phyloP scores from a whole-genome alignment of 2,113 vertebrate genomes.

The Macaca nemestrina region DNA sequence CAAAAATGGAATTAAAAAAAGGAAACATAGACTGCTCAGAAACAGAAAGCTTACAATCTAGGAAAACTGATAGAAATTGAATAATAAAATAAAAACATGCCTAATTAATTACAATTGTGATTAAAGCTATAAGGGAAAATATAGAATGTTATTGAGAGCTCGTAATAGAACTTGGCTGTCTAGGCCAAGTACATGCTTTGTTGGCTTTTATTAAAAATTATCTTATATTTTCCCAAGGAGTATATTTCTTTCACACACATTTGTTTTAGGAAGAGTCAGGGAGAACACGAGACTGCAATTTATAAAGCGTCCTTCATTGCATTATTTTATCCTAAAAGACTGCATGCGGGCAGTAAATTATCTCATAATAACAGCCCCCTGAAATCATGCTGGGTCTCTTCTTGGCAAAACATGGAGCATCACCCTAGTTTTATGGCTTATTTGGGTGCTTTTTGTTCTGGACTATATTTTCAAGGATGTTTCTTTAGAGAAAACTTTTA shows the following conservation, averaged over 20 bases:
- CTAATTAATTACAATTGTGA: neutral
- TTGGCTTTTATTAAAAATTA: neutral
- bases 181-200: neutral
- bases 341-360: neutral
- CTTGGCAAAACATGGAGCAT: neutral
- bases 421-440: neutral
- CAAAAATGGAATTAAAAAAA: neutral
- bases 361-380: neutral
- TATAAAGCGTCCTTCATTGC: neutral
- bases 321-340: neutral
- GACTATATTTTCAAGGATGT: neutral
- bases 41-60: neutral
- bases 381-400: neutral
- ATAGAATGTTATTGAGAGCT: neutral
- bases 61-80: neutral
- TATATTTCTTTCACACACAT: neutral
- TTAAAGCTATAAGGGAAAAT: neutral
- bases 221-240: neutral
- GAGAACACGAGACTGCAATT: neutral
- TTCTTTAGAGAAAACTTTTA: neutral
- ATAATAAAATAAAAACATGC: neutral
- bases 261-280: neutral
- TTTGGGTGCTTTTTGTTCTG: neutral
- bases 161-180: neutral
- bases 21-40: accelerated